Evolutionary conservation across 2,797 vertebrate genomes (phyloP), one percentile per base, ranked within the genome.

Genomic region (Poliocrania exsul): DNA sequence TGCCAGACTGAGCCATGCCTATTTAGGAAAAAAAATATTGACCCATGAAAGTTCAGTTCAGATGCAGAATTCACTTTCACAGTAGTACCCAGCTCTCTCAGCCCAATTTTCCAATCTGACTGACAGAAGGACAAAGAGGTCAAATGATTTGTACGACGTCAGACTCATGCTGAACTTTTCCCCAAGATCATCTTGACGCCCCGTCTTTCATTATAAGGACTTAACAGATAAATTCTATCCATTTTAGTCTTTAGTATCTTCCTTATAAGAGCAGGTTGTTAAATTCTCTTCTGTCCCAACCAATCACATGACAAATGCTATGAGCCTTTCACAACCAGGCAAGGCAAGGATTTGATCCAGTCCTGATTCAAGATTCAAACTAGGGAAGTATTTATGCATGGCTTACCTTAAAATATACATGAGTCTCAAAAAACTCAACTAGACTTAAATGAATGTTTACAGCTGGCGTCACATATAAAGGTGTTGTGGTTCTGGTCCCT

Each of bases 11-110:
- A 96, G 75, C 84, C 90, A 77, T 95, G 61, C 80, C 89, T 71
- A 90, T 93, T 96, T 92, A 92, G 75, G 51, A 37, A 49, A 86
- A 86, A 67, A 69, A 70, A 88, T 51, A 96, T 79, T 88, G 93
- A 97, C 88, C 82, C 94, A 80, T 82, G 86, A 85, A 92, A 96
- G 94, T 96, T 95, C 80, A 92, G 93, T 89, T 93, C 62, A 75
- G 85, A 93, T 69, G 56, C 85, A 87, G 65, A 96, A 92, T 92
- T 95, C 85, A 74, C 62, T 96, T 96, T 89, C 74, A 74, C 54
- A 86, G 91, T 72, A 62, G 44, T 81, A 93, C 78, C 67, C 88
- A 91, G 33, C 24, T 96, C 90, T 95, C 95, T 93, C 88, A 95
- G 83, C 82, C 85, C 89, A 86, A 70, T 96, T 96, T 97, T 96